Evolutionary conservation across 30 jellyfish, hydroid and myxozoan genomes (phyloP).

Genomic region (Aurelia aurita): DNA sequence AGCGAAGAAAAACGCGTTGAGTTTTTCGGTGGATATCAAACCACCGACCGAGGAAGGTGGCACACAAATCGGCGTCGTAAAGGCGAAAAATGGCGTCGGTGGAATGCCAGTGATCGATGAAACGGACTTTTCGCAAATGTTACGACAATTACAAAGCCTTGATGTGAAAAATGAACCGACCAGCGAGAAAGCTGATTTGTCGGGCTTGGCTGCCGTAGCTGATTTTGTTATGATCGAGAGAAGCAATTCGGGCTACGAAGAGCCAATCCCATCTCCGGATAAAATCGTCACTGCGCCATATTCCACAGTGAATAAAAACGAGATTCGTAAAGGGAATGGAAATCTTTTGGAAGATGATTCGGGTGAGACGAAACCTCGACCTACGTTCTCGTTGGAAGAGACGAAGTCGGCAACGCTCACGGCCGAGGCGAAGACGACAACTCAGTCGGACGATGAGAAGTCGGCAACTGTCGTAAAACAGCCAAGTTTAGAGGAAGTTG

Average conservation of each 20-base stretch:
- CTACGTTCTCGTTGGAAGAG: not conserved
- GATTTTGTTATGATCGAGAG: slow-evolving; percentile 47
- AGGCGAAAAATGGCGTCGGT: slow-evolving; percentile 35
- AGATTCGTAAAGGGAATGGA: not conserved
- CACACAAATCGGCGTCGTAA: slow-evolving; percentile 25
- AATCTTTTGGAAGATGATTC: slow-evolving; percentile 1
- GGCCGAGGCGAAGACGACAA: not conserved
- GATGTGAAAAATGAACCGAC: not conserved
- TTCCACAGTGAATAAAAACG: slow-evolving; percentile 46
- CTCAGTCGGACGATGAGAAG: not conserved
- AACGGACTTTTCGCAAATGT: slow-evolving; percentile 42
- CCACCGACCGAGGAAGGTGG: slow-evolving; percentile 11
- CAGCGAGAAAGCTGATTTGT: not conserved
- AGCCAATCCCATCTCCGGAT: slow-evolving; percentile 53
- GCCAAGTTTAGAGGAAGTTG: slow-evolving; percentile 13
- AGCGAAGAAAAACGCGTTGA: slow-evolving; percentile 21
- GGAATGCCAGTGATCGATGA: slow-evolving; percentile 52
- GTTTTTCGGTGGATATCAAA: slow-evolving; percentile 55
- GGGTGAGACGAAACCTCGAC: not conserved
- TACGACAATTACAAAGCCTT: slow-evolving; percentile 51
- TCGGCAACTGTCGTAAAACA: not conserved
- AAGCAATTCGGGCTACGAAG: slow-evolving; percentile 54
- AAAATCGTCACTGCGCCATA: slow-evolving; percentile 47
- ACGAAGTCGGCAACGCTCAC: not conserved
- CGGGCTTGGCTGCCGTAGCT: not conserved